phyloP scores from a whole-genome alignment of 2,113 vertebrate species.

The Elephantulus edwardii region DNA sequence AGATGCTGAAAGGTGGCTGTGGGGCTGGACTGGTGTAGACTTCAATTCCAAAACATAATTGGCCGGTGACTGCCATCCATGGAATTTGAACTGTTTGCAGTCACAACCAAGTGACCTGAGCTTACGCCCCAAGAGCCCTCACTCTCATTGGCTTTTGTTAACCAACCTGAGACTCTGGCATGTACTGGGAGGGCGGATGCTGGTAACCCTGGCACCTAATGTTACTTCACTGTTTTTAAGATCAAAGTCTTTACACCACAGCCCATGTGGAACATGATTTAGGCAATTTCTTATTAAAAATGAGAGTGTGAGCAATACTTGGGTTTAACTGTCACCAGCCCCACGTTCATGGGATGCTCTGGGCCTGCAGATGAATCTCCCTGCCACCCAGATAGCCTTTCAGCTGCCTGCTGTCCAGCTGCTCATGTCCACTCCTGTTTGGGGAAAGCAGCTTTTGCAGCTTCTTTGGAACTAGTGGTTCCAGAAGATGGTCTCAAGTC shows the following conservation, averaged over 20 bases:
- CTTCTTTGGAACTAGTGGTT: constrained; percentile 3
- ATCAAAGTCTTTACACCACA: constrained; percentile 59
- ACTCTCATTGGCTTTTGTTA: constrained; percentile 50
- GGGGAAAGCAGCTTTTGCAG: neutral
- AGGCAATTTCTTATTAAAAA: constrained; percentile 36
- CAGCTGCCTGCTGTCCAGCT: neutral
- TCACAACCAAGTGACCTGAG: constrained; percentile 54
- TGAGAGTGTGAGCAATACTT: neutral
- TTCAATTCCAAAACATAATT: constrained; percentile 55
- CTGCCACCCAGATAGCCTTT: neutral
- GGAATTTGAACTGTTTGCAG: constrained; percentile 61
- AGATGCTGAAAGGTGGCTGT: neutral
- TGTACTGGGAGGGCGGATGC: neutral
- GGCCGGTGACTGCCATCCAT: neutral
- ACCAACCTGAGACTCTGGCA: neutral
- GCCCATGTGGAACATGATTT: constrained; percentile 18
- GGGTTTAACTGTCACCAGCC: neutral
- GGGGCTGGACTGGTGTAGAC: neutral
- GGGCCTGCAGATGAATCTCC: neutral
- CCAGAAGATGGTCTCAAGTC: neutral
- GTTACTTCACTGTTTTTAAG: constrained; percentile 56
- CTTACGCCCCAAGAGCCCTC: constrained; percentile 60
- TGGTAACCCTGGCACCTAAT: constrained; percentile 38
- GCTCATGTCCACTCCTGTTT: neutral
- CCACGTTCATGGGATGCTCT: neutral